Percentiles rank a stretch among this genome's conserved stretches.
Conservation (phyloP, 64 coral and sea anemone genomes). For the Actinia tenebrosa region DNA sequence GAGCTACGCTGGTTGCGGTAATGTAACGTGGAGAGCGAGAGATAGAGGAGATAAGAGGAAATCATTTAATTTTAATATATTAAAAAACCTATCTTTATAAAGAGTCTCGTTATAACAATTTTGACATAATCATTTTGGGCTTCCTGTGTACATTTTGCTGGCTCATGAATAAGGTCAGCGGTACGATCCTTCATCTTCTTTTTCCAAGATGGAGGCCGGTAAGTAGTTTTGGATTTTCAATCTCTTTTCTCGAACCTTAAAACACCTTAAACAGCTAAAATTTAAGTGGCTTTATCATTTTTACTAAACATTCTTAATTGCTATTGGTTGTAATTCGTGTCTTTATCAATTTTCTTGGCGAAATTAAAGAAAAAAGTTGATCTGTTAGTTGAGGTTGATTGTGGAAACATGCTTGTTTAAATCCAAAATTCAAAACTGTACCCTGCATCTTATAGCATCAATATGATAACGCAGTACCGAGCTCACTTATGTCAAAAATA, state of each 20-base stretch:
- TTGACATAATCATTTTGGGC: background rate
- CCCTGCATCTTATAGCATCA: no score
- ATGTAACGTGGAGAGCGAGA: no score
- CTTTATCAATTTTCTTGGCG: background rate
- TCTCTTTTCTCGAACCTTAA: background rate
- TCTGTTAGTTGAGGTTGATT: background rate
- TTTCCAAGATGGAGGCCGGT: constrained; percentile 18
- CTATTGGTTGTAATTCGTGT: background rate
- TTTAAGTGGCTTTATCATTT: background rate
- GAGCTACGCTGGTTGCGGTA: no score
- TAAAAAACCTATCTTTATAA: no score
- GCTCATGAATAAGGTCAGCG: background rate
- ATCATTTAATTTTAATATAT: no score
- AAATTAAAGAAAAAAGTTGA: background rate
- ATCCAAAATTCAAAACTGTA: no score
- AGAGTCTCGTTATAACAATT: no score
- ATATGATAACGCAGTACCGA: no score
- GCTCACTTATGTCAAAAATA: no score
- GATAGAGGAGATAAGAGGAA: no score
- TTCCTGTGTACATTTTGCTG: background rate
- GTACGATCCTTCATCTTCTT: background rate
- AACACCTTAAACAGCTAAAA: background rate
- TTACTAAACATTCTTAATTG: background rate
- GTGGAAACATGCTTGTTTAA: background rate
- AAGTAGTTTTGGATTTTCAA: background rate